phyloP scores from a whole-genome alignment of 2,113 vertebrate genomes.

The Cromileptes altivelis region DNA sequence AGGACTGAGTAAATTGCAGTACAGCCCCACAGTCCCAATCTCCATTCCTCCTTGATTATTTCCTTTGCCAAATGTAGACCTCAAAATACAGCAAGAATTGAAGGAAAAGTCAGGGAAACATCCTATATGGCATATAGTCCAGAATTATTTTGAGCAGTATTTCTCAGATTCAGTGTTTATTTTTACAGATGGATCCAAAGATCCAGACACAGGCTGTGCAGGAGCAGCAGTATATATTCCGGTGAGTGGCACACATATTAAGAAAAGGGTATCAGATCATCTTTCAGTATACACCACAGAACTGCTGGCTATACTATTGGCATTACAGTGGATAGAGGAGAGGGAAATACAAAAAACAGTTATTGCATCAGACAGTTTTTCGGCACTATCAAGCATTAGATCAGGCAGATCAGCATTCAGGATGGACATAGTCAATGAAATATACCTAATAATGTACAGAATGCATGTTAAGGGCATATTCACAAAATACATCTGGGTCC shows the following conservation, averaged over 20 bases:
- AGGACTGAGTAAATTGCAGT: no score
- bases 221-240: not conserved
- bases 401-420: no score
- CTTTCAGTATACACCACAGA: constrained; percentile 1
- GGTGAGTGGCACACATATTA: not conserved
- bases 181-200: not conserved
- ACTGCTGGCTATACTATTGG: not conserved
- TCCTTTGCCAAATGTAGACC: not conserved
- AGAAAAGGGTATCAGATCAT: not conserved
- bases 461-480: no score
- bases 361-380: not conserved
- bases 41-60: not conserved
- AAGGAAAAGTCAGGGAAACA: not conserved
- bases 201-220: not conserved
- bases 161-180: not conserved
- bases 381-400: not conserved
- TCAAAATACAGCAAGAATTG: not conserved
- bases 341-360: not conserved
- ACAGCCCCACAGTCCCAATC: no score
- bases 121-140: not conserved
- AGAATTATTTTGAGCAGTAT: not conserved
- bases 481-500: no score
- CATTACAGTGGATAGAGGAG: not conserved
- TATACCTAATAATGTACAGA: no score
- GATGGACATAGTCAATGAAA: no score